Evolutionary conservation across 2,113 vertebrate species (phyloP).

Genomic region (Columba janthina): DNA sequence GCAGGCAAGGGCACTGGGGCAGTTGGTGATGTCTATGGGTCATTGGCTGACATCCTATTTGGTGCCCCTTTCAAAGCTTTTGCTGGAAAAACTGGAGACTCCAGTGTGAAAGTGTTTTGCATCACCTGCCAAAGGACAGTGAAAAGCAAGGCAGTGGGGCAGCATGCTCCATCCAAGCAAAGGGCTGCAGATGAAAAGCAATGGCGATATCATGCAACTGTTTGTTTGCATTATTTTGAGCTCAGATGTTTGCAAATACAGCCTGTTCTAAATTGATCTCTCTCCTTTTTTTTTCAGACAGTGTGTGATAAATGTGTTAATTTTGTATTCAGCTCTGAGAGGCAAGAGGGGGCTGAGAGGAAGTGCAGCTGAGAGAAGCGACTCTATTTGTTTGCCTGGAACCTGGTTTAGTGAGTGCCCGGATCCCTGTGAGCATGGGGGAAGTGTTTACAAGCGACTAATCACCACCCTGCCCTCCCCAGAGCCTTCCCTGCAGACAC

Average conservation of each 20-base stretch:
- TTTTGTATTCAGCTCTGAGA: conserved; percentile 27
- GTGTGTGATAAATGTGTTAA: conserved; percentile 43
- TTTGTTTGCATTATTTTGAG: conserved; percentile 41
- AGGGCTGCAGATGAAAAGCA: not conserved
- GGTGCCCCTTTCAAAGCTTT: not conserved
- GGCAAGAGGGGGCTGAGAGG: not conserved
- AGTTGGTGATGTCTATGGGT: not conserved
- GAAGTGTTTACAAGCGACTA: not conserved
- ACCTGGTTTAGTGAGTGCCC: not conserved
- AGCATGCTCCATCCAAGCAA: not conserved
- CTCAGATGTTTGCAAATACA: conserved; percentile 67
- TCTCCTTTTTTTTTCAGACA: not conserved
- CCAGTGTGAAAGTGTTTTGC: not conserved
- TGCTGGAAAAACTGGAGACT: not conserved
- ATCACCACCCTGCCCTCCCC: not conserved
- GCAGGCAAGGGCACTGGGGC: not conserved
- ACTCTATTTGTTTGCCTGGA: not conserved
- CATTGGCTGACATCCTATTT: not conserved
- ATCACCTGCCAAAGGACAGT: not conserved
- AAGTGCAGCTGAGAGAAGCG: not conserved
- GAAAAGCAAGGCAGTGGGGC: not conserved
- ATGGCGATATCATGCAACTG: not conserved
- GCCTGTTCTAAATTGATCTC: conserved; percentile 26
- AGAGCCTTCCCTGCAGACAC: not conserved
- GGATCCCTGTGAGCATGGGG: not conserved